Conservation (phyloP, 1,140 invertebrate genomes). For the Drosophila gunungcola region DNA sequence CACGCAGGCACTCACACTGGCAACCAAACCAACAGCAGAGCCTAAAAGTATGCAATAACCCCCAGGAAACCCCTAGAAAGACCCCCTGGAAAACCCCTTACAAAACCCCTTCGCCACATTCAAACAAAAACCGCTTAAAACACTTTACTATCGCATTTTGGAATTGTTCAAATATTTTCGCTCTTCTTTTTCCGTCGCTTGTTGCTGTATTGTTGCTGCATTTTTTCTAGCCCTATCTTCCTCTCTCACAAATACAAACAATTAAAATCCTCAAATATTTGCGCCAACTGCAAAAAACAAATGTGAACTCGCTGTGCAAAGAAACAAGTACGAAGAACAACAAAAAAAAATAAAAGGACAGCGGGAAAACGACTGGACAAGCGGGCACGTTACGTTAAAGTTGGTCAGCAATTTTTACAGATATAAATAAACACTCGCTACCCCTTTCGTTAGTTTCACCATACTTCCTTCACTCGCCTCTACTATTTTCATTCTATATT, state of each 20-base stretch:
- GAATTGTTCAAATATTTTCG: constrained; percentile 82
- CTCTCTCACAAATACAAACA: constrained; percentile 61
- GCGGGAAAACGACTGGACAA: constrained; percentile 2
- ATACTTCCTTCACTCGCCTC: neutral
- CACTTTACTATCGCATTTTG: constrained; percentile 84
- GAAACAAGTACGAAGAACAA: constrained; percentile 13
- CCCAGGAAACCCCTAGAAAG: constrained; percentile 4
- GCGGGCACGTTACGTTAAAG: constrained; percentile 16
- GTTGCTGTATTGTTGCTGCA: constrained; percentile 33
- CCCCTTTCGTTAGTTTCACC: neutral
- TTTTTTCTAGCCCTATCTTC: constrained; percentile 37
- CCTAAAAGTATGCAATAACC: constrained; percentile 75
- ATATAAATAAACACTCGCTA: constrained; percentile 25
- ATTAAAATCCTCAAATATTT: constrained; percentile 82
- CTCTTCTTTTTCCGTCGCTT: constrained; percentile 24
- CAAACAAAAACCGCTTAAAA: constrained; percentile 83
- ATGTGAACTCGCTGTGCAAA: constrained; percentile 44
- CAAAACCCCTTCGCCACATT: constrained; percentile 39
- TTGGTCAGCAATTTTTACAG: constrained; percentile 41
- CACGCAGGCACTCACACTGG: constrained; percentile 12
- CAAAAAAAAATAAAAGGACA: neutral
- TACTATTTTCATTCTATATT: neutral
- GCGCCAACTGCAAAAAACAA: constrained; percentile 49
- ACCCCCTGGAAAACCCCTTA: neutral
- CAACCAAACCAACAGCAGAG: constrained; percentile 31